Base-by-base conservation (phyloP, 2,113 vertebrate species). In the Atherinomorus stipes region DNA sequence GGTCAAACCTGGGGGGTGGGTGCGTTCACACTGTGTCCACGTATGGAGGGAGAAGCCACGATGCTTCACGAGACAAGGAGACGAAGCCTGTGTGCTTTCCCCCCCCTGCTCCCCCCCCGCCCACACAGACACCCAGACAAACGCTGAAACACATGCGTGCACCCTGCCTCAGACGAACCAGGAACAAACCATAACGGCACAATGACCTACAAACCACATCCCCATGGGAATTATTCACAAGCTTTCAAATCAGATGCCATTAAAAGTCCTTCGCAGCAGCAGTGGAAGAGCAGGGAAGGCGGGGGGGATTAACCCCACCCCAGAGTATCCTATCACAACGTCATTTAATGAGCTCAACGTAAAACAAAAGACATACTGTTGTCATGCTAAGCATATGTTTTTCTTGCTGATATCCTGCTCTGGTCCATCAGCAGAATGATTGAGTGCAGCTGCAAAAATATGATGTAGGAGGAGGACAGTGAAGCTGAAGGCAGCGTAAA, bases 131-230 rank as follows among this genome's bases (percentile, higher is more conserved):
- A 70, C 4, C 31, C 58, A 64, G 23, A 57, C 71, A 61, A 52
- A 62, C 50, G 26, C 22, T 50, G 68, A 49, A 52, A 65, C 73
- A 34, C 56, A 56, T 16, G 22, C 70, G 74, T 71, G 58, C 50
- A 88, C 87, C 81, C 81, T 71, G 81, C 66, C 44, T 57, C 80
- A 77, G 80, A 91, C 86, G 78, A 25, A 65, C 84, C 78, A 88
- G 80, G 81, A 86, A 71, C 77, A 72, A 66, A 73, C 80, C 63
- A 73, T 76, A 77, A 87, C 87, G 85, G 84, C 85, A 90, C 85
- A 76, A 78, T 92, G 92, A 93, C 93, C 92, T 91, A 93, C 80
- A 93, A 93, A 90, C 82, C 87, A 44, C 67, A 71, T 34, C 34
- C 84, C 74, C 75, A 56, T 13, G 63, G 85, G 86, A 91, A 89